Evolutionary conservation across 2,797 vertebrate genomes (phyloP).

Genomic region (Leontopithecus rosalia): DNA sequence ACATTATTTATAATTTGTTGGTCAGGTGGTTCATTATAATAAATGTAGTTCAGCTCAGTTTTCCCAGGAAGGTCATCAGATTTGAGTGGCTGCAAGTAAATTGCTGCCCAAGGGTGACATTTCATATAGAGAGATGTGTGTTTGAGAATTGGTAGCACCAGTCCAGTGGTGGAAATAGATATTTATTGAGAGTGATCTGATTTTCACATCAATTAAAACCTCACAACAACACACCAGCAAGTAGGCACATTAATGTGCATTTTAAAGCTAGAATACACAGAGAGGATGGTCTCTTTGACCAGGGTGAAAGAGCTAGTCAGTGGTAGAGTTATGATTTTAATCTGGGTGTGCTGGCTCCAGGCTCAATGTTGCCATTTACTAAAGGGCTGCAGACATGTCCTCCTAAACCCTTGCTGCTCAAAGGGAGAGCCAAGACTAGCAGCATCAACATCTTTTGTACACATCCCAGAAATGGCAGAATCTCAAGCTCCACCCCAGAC

Average conservation of each 20-base stretch:
- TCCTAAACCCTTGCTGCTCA: background rate
- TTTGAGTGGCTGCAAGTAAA: background rate
- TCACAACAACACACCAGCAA: background rate
- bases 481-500: background rate
- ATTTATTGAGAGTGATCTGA: background rate
- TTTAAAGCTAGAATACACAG: background rate
- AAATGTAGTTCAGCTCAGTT: background rate
- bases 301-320: background rate
- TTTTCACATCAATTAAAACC: slow-evolving; percentile 17
- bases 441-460: background rate
- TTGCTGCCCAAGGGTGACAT: background rate
- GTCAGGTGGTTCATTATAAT: background rate
- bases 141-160: background rate
- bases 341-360: background rate
- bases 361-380: background rate
- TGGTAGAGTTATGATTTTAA: background rate
- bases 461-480: background rate
- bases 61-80: slow-evolving; percentile 26
- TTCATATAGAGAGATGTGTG: background rate
- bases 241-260: background rate
- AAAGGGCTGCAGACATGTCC: background rate
- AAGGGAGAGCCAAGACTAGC: background rate
- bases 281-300: background rate
- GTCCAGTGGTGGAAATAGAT: background rate
- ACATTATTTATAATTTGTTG: slow-evolving; percentile 41